Evolutionary conservation across 1,140 invertebrate species (phyloP).

Genomic region (Bombus ignitus): DNA sequence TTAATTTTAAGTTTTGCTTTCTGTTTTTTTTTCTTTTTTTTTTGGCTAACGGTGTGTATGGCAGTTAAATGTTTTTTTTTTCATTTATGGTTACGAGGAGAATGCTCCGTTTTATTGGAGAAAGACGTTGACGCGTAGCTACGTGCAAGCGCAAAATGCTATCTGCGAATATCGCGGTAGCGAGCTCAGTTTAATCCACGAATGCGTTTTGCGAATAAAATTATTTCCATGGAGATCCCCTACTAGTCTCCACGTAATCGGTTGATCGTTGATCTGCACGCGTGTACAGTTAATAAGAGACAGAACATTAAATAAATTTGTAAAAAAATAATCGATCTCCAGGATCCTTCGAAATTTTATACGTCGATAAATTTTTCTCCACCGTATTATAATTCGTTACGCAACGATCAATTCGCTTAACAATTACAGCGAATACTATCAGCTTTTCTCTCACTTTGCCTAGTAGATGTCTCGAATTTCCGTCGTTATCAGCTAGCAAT

Average conservation of each 20-base stretch:
- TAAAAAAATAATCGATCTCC: slow-evolving; percentile 29
- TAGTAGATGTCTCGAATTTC: background rate
- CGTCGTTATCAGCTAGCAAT: background rate
- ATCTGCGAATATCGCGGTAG: background rate
- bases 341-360: background rate
- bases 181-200: slow-evolving; percentile 41
- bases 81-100: background rate
- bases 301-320: background rate
- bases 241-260: background rate
- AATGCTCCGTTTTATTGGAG: slow-evolving; percentile 2
- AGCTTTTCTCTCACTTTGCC: too few relatives aligned
- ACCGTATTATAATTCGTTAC: background rate
- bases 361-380: slow-evolving; percentile 4
- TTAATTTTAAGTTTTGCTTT: background rate
- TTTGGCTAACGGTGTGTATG: background rate
- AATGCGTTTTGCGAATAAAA: slow-evolving; percentile 25
- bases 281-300: too few relatives aligned
- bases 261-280: slow-evolving; percentile 2
- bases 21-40: background rate
- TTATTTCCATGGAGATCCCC: background rate
- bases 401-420: background rate
- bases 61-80: background rate
- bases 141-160: slow-evolving; percentile 21
- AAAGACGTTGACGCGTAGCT: slow-evolving; percentile 56
- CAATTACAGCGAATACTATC: background rate